Evolutionary conservation across 1,140 invertebrate genomes (phyloP).

Genomic region (Lepidostoma basale): DNA sequence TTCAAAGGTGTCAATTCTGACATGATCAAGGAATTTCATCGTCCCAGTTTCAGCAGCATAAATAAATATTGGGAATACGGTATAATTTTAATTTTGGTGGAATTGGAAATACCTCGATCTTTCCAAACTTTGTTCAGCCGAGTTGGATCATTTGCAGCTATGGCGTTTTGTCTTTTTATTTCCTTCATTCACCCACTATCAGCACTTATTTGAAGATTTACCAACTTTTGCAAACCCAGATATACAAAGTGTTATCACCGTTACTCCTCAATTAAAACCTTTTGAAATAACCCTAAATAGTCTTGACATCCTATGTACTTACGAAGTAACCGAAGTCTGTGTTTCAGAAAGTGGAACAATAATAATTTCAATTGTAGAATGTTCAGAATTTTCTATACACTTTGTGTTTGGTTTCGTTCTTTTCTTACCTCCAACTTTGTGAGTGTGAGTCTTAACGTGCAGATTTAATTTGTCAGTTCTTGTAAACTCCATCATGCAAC

Average conservation of each 20-base stretch:
- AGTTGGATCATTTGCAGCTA: too few relatives aligned
- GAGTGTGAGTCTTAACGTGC: slow-evolving; percentile 53
- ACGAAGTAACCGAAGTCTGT: not conserved
- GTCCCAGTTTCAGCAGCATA: too few relatives aligned
- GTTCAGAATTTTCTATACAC: slow-evolving; percentile 9
- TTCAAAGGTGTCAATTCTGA: too few relatives aligned
- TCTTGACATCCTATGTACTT: not conserved
- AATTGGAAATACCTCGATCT: too few relatives aligned
- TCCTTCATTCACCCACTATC: too few relatives aligned
- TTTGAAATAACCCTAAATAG: not conserved
- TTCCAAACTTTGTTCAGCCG: too few relatives aligned
- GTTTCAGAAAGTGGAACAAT: slow-evolving; percentile 41
- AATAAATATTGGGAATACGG: too few relatives aligned
- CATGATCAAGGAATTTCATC: too few relatives aligned
- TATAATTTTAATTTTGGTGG: too few relatives aligned
- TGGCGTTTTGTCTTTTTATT: too few relatives aligned
- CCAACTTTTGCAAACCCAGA: too few relatives aligned
- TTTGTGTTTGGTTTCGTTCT: slow-evolving; percentile 6
- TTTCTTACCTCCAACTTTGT: slow-evolving; percentile 30
- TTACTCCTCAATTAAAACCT: not conserved
- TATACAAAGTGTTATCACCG: not conserved
- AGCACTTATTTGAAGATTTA: too few relatives aligned
- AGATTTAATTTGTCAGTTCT: slow-evolving; percentile 64
- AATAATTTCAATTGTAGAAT: slow-evolving; percentile 46
- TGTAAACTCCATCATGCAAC: slow-evolving; percentile 72